Conservation (phyloP, 2,888 invertebrate genomes). For the Trichogramma dendrolimi region DNA sequence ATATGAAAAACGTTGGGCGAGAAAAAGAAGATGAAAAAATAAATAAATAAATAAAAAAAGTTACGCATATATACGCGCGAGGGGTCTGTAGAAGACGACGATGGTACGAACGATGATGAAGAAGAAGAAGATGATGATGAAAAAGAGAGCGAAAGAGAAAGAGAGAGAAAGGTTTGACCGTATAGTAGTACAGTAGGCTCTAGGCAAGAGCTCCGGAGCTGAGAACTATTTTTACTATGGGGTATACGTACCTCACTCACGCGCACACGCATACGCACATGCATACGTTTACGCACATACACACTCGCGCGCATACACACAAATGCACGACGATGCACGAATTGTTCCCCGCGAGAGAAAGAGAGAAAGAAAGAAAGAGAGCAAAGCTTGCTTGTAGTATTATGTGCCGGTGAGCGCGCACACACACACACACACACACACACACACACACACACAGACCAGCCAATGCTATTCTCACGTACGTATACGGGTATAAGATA, state of each 20-base stretch:
- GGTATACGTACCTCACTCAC: constrained; percentile 31
- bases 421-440: too few relatives aligned
- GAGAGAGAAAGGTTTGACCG: constrained; percentile 20
- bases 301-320: too few relatives aligned
- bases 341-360: constrained; percentile 44
- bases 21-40: background rate
- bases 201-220: constrained; percentile 40
- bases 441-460: too few relatives aligned
- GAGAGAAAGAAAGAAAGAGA: constrained; percentile 10
- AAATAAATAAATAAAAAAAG: background rate
- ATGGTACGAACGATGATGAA: background rate
- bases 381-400: background rate
- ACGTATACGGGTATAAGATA: too few relatives aligned
- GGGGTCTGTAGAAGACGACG: background rate
- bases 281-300: too few relatives aligned
- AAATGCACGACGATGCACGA: constrained; percentile 31
- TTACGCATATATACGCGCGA: background rate
- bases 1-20: background rate
- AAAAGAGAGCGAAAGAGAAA: constrained; percentile 20
- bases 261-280: too few relatives aligned
- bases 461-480: too few relatives aligned
- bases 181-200: constrained; percentile 21
- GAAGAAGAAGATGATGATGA: constrained; percentile 3
- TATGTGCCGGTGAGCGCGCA: too few relatives aligned
- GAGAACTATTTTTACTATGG: constrained; percentile 50